Evolutionary conservation across 2,888 invertebrate genomes (phyloP).

Genomic region (Dryobotodes eremita): DNA sequence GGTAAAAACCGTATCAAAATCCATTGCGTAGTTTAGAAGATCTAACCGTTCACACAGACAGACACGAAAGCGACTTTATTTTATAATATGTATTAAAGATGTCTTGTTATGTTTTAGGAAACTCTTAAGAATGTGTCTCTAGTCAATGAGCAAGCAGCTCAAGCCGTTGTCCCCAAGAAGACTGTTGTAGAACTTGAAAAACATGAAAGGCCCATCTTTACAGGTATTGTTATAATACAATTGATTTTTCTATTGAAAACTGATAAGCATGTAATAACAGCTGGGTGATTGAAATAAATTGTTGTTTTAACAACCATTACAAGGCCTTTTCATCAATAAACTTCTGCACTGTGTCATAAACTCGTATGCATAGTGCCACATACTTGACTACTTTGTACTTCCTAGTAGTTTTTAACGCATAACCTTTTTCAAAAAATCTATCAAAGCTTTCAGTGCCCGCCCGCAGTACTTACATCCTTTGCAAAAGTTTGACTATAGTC

Average conservation of each 20-base stretch:
- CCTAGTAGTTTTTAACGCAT: too few relatives aligned
- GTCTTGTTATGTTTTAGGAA: constrained; percentile 73
- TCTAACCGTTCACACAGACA: background rate
- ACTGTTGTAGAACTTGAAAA: constrained; percentile 72
- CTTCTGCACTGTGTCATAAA: background rate
- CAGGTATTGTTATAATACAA: constrained; percentile 73
- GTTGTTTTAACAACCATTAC: constrained; percentile 5
- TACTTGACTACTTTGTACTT: background rate
- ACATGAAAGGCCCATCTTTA: constrained; percentile 79
- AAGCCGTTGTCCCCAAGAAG: constrained; percentile 70
- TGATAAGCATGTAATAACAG: constrained; percentile 4
- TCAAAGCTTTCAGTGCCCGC: background rate
- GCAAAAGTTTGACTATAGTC: background rate
- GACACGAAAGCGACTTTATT: background rate
- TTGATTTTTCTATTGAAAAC: constrained; percentile 6
- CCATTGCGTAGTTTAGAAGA: background rate
- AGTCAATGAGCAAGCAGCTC: constrained; percentile 77
- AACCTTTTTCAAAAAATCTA: background rate
- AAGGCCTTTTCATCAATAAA: constrained; percentile 16
- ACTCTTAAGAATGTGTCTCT: constrained; percentile 80
- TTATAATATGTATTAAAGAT: constrained; percentile 6
- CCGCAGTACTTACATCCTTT: background rate
- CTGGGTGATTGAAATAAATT: background rate
- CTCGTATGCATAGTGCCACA: background rate
- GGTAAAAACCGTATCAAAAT: background rate